Conservation (phyloP, 2,797 vertebrate species). For the Hephaestus fuliginosus region DNA sequence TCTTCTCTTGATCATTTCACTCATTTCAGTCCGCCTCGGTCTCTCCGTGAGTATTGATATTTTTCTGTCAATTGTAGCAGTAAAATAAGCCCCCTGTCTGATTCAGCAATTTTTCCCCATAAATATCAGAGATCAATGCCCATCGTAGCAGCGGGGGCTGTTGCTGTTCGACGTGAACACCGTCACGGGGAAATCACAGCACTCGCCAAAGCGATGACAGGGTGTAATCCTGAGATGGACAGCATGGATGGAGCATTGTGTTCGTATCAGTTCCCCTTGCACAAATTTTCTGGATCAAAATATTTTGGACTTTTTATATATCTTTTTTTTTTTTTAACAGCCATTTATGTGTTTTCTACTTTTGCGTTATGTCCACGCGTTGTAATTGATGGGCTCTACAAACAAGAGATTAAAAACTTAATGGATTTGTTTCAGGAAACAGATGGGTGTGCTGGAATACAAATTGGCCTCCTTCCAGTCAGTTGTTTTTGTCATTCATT, state of each 20-base stretch:
- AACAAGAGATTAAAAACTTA: slow-evolving; percentile 46
- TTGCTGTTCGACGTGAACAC: slow-evolving; percentile 46
- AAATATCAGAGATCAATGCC: slow-evolving; percentile 72
- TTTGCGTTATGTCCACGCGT: not conserved
- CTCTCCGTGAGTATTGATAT: slow-evolving; percentile 65
- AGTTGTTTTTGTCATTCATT: slow-evolving; percentile 38
- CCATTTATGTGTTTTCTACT: slow-evolving; percentile 14
- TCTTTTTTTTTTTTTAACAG: not conserved
- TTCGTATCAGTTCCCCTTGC: slow-evolving; percentile 15
- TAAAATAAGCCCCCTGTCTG: slow-evolving; percentile 64
- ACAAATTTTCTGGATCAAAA: slow-evolving; percentile 14
- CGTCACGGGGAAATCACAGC: slow-evolving; percentile 54
- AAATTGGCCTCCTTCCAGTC: slow-evolving; percentile 46
- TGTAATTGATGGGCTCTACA: slow-evolving; percentile 30
- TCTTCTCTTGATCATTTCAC: slow-evolving; percentile 68
- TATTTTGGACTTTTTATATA: not conserved
- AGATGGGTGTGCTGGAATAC: slow-evolving; percentile 45
- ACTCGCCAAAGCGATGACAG: slow-evolving; percentile 47
- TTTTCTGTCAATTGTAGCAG: slow-evolving; percentile 62
- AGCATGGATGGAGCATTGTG: not conserved
- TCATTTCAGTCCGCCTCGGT: slow-evolving; percentile 49
- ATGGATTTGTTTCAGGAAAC: slow-evolving; percentile 62
- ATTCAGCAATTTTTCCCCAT: slow-evolving; percentile 72
- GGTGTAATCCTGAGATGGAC: slow-evolving; percentile 47
- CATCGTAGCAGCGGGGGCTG: slow-evolving; percentile 30